Percentiles rank a stretch among this genome's conserved stretches.
Evolutionary conservation across 2,113 vertebrate genomes (phyloP).

Genomic region (Xiphophorus couchianus): DNA sequence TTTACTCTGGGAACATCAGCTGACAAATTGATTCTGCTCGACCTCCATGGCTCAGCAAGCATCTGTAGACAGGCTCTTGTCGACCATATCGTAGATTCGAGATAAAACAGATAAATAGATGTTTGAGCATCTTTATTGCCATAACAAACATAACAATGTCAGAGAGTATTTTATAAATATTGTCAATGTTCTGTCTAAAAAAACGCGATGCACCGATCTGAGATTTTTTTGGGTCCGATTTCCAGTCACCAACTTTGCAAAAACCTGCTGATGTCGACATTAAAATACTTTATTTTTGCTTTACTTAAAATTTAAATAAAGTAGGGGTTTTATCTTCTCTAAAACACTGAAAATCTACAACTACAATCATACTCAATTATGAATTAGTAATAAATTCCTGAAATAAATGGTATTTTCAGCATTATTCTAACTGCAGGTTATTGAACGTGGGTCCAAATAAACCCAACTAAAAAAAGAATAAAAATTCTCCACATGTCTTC

Average conservation of each 20-base stretch:
- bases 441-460: not conserved
- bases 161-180: not conserved
- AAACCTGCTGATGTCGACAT: no score
- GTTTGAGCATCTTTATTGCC: not conserved
- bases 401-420: no score
- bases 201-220: not conserved
- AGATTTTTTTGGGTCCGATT: no score
- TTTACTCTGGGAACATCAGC: not conserved
- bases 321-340: no score
- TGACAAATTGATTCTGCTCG: not conserved
- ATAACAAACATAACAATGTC: not conserved
- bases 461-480: not conserved
- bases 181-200: not conserved
- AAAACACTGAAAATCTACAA: no score
- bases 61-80: not conserved
- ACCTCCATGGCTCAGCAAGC: not conserved
- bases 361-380: no score
- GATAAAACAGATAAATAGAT: conserved; percentile 2
- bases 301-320: no score
- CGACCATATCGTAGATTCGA: not conserved
- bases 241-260: no score
- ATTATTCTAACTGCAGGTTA: not conserved
- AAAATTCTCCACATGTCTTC: not conserved
- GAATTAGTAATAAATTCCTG: no score
- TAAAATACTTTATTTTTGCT: no score